A percentile compares a stretch with the other conserved stretches of the same genome.
Evolutionary conservation across 2,797 vertebrate species (phyloP).

Genomic region (Molossus molossus): DNA sequence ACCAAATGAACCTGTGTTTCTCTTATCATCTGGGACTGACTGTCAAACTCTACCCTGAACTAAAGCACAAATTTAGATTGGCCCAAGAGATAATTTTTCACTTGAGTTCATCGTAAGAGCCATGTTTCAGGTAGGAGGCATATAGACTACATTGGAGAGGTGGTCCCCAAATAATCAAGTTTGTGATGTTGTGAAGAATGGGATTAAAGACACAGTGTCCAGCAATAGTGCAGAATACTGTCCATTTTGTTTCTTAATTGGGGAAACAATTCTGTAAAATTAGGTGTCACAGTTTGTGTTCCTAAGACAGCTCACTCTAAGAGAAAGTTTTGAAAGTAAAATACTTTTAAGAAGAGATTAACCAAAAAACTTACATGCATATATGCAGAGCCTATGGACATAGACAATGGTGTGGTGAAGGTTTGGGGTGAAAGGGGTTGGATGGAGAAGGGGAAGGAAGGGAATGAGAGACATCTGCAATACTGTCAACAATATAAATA

Average conservation of each 20-base stretch:
- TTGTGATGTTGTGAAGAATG: background rate
- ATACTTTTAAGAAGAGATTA: background rate
- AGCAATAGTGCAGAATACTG: background rate
- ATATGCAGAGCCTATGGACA: no score
- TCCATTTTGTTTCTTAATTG: background rate
- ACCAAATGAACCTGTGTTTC: background rate
- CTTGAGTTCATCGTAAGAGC: background rate
- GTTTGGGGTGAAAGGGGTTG: no score
- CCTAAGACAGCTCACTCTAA: background rate
- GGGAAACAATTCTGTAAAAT: background rate
- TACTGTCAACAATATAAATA: no score
- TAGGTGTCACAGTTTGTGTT: background rate
- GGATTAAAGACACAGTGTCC: background rate
- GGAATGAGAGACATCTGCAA: no score
- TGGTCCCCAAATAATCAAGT: background rate
- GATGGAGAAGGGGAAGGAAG: no score
- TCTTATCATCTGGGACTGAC: background rate
- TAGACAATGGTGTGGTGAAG: no score
- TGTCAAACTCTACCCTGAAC: background rate
- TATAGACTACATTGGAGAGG: rapidly evolving
- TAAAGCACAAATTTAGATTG: background rate
- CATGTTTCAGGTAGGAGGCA: background rate
- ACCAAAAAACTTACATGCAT: no score
- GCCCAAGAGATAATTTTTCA: background rate
- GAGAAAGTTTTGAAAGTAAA: background rate